Percentiles rank a stretch among this genome's conserved stretches.
Evolutionary conservation across 92 coral and sea anemone species (phyloP).

Genomic region (Actinernus sp.): DNA sequence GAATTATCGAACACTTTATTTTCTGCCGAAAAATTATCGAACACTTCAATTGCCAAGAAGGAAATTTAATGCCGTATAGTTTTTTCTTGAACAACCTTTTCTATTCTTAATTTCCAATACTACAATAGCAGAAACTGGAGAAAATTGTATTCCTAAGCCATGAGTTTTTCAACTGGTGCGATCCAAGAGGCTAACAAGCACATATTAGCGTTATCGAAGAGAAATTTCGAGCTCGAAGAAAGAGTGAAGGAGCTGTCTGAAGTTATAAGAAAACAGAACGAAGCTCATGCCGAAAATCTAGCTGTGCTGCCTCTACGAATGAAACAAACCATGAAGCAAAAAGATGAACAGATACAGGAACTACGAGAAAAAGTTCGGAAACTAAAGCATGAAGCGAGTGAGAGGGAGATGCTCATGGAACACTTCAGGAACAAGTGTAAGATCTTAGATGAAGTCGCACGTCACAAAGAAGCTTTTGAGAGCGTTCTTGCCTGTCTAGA

Average conservation of each 20-base stretch:
- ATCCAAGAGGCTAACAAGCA: constrained; percentile 96
- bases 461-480: constrained; percentile 89
- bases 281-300: constrained; percentile 82
- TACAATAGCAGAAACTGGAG: too few species aligned
- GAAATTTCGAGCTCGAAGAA: constrained; percentile 82
- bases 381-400: constrained; percentile 73
- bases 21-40: too few species aligned
- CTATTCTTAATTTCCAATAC: too few species aligned
- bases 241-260: constrained; percentile 79
- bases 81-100: too few species aligned
- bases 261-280: constrained; percentile 76
- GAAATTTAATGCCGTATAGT: too few species aligned
- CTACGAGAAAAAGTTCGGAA: constrained; percentile 60
- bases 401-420: constrained; percentile 66
- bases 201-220: constrained; percentile 78
- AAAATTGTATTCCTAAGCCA: too few species aligned
- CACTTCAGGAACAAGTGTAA: constrained; percentile 86
- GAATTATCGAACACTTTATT: neutral
- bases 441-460: constrained; percentile 89
- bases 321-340: constrained; percentile 82
- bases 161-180: too few species aligned
- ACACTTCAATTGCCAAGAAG: too few species aligned
- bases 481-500: constrained; percentile 86
- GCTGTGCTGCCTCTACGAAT: constrained; percentile 87
- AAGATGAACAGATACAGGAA: constrained; percentile 86